Conservation (phyloP, 2,888 invertebrate species). For the Argynnis bischoffii region DNA sequence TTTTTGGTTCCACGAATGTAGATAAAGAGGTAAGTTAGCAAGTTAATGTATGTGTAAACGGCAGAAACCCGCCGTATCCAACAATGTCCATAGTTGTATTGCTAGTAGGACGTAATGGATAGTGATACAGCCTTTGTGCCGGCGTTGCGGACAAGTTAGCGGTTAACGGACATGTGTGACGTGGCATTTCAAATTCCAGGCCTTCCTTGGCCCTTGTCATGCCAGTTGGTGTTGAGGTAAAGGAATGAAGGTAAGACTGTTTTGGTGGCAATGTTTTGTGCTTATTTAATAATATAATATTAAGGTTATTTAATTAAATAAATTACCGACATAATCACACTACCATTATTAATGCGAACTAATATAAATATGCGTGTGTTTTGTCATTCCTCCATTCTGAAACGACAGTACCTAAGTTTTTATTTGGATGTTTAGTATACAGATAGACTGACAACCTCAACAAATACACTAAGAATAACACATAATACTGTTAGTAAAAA, state of each 20-base stretch:
- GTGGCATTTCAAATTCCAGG: slow-evolving; percentile 38
- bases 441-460: no score
- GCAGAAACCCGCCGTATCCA: slow-evolving; percentile 33
- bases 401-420: no score
- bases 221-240: slow-evolving; percentile 20
- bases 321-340: no score
- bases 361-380: no score
- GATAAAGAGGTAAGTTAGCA: slow-evolving; percentile 20
- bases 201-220: slow-evolving; percentile 34
- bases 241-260: slow-evolving; percentile 5
- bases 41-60: slow-evolving; percentile 36
- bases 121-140: slow-evolving; percentile 36
- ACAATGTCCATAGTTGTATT: slow-evolving; percentile 36
- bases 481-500: no score
- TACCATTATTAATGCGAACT: no score
- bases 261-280: background rate
- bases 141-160: slow-evolving; percentile 42
- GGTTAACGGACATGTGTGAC: slow-evolving; percentile 42
- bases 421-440: no score
- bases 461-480: no score
- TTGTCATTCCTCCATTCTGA: no score
- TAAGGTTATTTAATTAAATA: background rate
- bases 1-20: slow-evolving; percentile 14
- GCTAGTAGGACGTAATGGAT: slow-evolving; percentile 34
- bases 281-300: background rate